These are phyloP conservation scores for Penaeus indicus DNA, from an alignment of 1,140 invertebrate genomes.

Conservation along the genomic window DNA sequence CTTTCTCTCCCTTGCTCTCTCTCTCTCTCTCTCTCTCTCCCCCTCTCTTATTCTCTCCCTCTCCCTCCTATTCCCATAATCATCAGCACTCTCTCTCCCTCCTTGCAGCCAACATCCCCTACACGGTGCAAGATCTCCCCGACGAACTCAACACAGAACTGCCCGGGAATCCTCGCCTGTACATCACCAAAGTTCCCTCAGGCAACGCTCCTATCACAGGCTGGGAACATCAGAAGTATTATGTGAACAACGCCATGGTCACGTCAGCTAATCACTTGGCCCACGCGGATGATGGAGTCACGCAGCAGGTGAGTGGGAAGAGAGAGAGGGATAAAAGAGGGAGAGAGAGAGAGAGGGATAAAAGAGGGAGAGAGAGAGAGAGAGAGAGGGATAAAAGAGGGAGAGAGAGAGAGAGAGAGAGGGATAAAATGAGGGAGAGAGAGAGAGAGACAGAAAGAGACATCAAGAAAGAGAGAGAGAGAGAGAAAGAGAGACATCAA, in stretches of 20 bases:
- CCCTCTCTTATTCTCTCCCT: too few relatives aligned
- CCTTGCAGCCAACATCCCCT: constrained; percentile 56
- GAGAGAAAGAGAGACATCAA: too few relatives aligned
- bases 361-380: neutral
- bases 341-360: neutral
- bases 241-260: constrained; percentile 59
- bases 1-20: too few relatives aligned
- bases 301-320: constrained; percentile 34
- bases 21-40: too few relatives aligned
- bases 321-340: neutral
- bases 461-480: too few relatives aligned
- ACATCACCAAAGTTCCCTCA: constrained; percentile 31
- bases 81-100: neutral
- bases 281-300: constrained; percentile 1
- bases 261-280: constrained; percentile 45
- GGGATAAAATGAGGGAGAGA: too few relatives aligned
- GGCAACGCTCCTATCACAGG: constrained; percentile 35
- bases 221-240: constrained; percentile 51
- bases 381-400: neutral
- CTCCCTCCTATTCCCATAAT: too few relatives aligned
- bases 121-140: constrained; percentile 38
- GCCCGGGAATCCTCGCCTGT: constrained; percentile 48
- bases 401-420: too few relatives aligned
- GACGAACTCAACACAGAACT: constrained; percentile 49
- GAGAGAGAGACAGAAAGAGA: too few relatives aligned